A percentile compares a stretch with the other conserved stretches of the same genome.
Evolutionary conservation across 2,888 invertebrate species (phyloP).

Genomic region (Acanthosepion lycidas): DNA sequence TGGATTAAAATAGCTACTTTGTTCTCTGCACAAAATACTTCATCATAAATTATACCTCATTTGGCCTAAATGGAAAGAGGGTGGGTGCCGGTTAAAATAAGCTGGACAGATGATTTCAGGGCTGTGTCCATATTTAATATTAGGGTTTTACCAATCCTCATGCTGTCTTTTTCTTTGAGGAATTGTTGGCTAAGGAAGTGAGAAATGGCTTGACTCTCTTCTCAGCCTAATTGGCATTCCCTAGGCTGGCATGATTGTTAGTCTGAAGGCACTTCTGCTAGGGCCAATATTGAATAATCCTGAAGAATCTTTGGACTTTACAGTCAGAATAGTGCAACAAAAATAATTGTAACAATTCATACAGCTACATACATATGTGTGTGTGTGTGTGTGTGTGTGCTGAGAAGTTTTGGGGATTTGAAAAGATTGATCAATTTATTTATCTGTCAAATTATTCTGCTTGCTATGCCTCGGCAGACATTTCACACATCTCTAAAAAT

Average conservation of each 20-base stretch:
- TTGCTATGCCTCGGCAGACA: too few species aligned
- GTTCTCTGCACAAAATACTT: not conserved
- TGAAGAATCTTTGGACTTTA: not conserved
- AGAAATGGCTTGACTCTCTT: not conserved
- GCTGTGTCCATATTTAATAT: slow-evolving; percentile 2
- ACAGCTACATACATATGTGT: not conserved
- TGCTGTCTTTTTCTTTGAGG: not conserved
- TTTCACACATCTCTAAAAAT: too few species aligned
- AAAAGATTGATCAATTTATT: too few species aligned
- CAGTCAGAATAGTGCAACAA: not conserved
- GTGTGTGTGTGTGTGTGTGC: not conserved
- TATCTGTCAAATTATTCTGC: too few species aligned
- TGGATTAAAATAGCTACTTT: slow-evolving; percentile 6
- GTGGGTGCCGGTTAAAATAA: not conserved
- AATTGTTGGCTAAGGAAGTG: not conserved
- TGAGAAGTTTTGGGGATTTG: too few species aligned
- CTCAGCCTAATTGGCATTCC: slow-evolving; percentile 9
- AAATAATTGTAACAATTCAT: not conserved
- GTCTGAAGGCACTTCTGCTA: not conserved
- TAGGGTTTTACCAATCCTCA: not conserved
- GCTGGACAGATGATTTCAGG: slow-evolving; percentile 21
- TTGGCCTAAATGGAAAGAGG: not conserved
- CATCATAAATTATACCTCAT: not conserved
- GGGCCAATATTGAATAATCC: not conserved
- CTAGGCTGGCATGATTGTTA: not conserved